Conservation (phyloP, 2,797 vertebrate species). For the Nannoperca obscura region DNA sequence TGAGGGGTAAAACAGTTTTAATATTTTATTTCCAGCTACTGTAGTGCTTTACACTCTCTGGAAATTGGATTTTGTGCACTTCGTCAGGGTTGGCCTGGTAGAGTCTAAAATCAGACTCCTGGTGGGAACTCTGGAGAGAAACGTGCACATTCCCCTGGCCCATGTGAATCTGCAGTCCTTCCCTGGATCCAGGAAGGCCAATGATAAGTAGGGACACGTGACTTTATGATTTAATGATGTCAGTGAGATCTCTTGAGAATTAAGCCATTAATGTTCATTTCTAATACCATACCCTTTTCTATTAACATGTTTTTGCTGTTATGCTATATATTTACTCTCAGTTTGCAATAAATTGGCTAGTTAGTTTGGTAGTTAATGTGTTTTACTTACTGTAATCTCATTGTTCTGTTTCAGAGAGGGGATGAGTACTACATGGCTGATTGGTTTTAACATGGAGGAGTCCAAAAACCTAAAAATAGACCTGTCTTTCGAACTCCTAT, state of each 20-base stretch:
- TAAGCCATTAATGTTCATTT: neutral
- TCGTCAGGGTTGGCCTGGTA: conserved; percentile 89
- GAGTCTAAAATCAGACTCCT: conserved; percentile 93
- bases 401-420: conserved; percentile 82
- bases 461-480: conserved; percentile 91
- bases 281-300: neutral
- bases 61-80: conserved; percentile 19
- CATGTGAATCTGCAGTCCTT: conserved; percentile 91
- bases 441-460: conserved; percentile 91
- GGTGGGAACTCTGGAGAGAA: conserved; percentile 91
- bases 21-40: conserved; percentile 46
- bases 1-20: conserved; percentile 25
- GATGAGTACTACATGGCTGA: conserved; percentile 92
- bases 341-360: neutral
- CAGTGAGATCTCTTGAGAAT: neutral
- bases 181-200: conserved; percentile 85
- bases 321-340: neutral
- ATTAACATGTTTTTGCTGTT: neutral
- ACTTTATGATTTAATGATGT: neutral
- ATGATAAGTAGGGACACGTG: conserved; percentile 86
- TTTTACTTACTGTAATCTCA: neutral
- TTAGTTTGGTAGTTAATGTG: neutral
- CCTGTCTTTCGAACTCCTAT: conserved; percentile 90
- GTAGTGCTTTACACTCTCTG: conserved; percentile 16
- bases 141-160: conserved; percentile 89